These are phyloP conservation scores for Rhagoletis zephyria DNA, from an alignment of 1,140 invertebrate genomes.

Conservation along the genomic window DNA sequence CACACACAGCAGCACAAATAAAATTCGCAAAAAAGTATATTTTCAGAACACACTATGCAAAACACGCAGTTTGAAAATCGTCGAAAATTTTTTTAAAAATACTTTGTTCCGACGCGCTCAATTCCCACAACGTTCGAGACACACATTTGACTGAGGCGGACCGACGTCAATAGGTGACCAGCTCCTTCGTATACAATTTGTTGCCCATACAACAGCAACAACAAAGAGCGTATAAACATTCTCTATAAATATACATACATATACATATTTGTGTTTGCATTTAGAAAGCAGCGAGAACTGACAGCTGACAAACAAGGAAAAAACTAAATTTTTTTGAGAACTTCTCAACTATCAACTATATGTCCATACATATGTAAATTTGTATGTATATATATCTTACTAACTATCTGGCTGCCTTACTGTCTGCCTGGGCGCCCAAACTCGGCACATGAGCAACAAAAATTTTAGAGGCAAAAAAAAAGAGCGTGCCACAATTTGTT, in stretches of 20 bases:
- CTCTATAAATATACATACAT: background rate
- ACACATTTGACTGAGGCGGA: constrained; percentile 25
- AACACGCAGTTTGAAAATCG: background rate
- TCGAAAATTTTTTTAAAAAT: background rate
- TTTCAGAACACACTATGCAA: background rate
- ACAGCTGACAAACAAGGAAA: constrained; percentile 17
- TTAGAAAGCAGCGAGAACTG: background rate
- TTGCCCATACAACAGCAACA: background rate
- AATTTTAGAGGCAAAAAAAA: background rate
- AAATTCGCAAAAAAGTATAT: background rate
- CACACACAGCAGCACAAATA: background rate
- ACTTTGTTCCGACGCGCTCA: background rate
- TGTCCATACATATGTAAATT: no score
- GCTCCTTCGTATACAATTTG: background rate
- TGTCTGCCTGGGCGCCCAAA: constrained; percentile 27
- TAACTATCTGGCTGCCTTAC: background rate
- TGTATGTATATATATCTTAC: background rate
- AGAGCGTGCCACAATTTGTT: background rate
- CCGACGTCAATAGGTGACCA: background rate
- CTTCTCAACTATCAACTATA: background rate
- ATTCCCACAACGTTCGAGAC: constrained; percentile 38
- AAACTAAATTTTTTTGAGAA: constrained; percentile 29
- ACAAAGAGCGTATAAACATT: no score
- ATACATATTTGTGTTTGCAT: background rate
- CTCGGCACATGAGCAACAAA: background rate